These are phyloP conservation scores for Leucania comma DNA, from an alignment of 2,888 invertebrate genomes.

Conservation along the genomic window DNA sequence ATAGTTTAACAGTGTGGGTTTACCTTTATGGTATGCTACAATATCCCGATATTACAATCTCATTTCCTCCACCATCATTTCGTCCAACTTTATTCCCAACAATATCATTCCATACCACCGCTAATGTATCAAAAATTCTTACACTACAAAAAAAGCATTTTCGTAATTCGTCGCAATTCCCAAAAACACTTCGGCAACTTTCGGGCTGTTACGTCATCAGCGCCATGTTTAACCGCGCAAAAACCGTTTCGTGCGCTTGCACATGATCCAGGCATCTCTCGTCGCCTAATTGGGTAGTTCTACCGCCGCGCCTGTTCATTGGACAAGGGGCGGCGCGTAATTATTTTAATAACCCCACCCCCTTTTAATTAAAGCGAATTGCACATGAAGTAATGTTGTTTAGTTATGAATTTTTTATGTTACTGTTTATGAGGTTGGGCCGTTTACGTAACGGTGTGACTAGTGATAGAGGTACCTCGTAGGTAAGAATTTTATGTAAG, in stretches of 20 bases:
- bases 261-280: slow-evolving; percentile 74
- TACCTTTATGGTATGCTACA: neutral
- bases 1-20: neutral
- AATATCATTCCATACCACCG: slow-evolving; percentile 27
- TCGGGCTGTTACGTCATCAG: slow-evolving; percentile 69
- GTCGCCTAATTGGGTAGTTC: slow-evolving; percentile 85
- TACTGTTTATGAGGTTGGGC: slow-evolving; percentile 13
- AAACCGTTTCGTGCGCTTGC: slow-evolving; percentile 76
- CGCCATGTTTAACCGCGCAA: slow-evolving; percentile 79
- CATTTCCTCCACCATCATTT: neutral
- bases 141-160: slow-evolving; percentile 41
- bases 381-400: slow-evolving; percentile 46
- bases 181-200: slow-evolving; percentile 54
- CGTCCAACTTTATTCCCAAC: neutral
- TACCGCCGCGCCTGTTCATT: slow-evolving; percentile 78
- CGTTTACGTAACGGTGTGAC: slow-evolving; percentile 21
- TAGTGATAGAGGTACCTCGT: slow-evolving; percentile 9
- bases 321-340: slow-evolving; percentile 85
- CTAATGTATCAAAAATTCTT: slow-evolving; percentile 52
- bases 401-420: slow-evolving; percentile 53
- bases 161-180: slow-evolving; percentile 54
- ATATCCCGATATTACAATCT: neutral
- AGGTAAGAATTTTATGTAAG: neutral
- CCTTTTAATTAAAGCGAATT: slow-evolving; percentile 83
- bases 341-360: slow-evolving; percentile 89